Percentiles rank a stretch among this genome's conserved stretches.
Evolutionary conservation across 2,797 vertebrate genomes (phyloP).

Genomic region (Chiloscyllium punctatum): DNA sequence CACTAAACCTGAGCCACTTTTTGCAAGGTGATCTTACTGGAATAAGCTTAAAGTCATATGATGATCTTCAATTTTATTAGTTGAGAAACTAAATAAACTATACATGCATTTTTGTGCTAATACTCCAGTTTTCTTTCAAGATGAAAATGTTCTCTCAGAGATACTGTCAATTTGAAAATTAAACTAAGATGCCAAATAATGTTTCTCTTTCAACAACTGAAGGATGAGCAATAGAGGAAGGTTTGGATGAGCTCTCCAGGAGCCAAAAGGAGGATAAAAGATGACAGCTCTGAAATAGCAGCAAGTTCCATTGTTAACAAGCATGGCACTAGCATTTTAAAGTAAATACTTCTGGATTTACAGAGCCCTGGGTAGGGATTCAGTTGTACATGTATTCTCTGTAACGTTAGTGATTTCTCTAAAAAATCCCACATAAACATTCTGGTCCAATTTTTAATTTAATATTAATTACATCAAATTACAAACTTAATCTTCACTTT

Average conservation of each 20-base stretch:
- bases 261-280: constrained; percentile 82
- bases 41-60: not conserved
- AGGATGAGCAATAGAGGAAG: constrained; percentile 82
- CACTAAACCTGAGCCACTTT: not conserved
- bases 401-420: not conserved
- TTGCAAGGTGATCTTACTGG: not conserved
- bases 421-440: not conserved
- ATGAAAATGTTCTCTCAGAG: no score
- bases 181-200: not conserved
- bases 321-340: constrained; percentile 42
- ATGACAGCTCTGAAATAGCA: constrained; percentile 57
- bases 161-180: not conserved
- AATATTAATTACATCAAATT: not conserved
- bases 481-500: not conserved
- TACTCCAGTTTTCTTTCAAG: no score
- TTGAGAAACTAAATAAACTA: not conserved
- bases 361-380: not conserved
- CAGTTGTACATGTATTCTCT: not conserved
- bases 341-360: not conserved
- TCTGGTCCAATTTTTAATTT: not conserved
- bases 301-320: constrained; percentile 46
- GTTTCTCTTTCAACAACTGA: constrained; percentile 62
- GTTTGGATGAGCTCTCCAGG: constrained; percentile 58
- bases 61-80: not conserved
- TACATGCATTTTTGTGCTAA: no score